phyloP scores from a whole-genome alignment of 2,888 invertebrate species.

The Anticlea derivata region DNA sequence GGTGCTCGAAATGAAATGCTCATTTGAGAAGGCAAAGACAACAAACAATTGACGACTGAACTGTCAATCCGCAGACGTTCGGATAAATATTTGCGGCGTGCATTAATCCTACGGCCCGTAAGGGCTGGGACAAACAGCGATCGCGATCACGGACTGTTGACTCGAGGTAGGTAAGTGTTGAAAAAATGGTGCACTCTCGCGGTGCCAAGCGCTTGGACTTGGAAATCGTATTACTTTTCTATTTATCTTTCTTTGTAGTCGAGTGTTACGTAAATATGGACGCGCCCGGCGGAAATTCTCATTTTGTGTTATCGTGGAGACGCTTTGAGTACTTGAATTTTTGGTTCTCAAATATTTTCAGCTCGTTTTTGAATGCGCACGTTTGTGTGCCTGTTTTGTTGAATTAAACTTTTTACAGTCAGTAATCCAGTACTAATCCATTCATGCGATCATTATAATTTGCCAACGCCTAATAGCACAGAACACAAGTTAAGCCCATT shows the following conservation, averaged over 20 bases:
- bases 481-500: slow-evolving; percentile 20
- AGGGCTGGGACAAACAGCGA: slow-evolving; percentile 64
- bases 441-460: slow-evolving; percentile 15
- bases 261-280: slow-evolving; percentile 81
- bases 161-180: slow-evolving; percentile 54
- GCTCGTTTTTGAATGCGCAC: neutral
- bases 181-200: slow-evolving; percentile 67
- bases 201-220: slow-evolving; percentile 51
- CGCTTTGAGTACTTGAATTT: slow-evolving; percentile 43
- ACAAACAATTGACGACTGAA: slow-evolving; percentile 82
- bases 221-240: slow-evolving; percentile 81
- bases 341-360: slow-evolving; percentile 34
- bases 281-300: slow-evolving; percentile 75
- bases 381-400: neutral
- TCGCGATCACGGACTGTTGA: slow-evolving; percentile 77
- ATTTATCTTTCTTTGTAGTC: slow-evolving; percentile 81
- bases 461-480: slow-evolving; percentile 19
- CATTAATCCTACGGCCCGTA: slow-evolving; percentile 73
- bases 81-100: slow-evolving; percentile 82
- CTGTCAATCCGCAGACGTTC: slow-evolving; percentile 83
- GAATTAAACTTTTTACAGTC: neutral
- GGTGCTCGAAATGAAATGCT: slow-evolving; percentile 79
- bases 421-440: neutral
- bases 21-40: slow-evolving; percentile 81
- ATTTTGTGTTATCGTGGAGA: slow-evolving; percentile 73